phyloP scores from a whole-genome alignment of 2,888 invertebrate species.

The Belgica antarctica region DNA sequence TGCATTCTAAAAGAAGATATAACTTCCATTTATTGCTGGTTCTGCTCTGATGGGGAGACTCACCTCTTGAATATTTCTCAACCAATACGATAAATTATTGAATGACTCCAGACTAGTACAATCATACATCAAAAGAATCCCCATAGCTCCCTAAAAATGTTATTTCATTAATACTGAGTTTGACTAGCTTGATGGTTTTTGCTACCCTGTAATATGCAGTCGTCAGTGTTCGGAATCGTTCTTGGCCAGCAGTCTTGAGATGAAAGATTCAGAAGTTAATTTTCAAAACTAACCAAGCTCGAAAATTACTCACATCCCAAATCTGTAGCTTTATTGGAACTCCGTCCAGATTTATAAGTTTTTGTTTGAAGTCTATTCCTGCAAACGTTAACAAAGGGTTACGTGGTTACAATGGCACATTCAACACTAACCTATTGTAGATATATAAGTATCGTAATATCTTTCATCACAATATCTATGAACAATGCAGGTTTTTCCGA shows the following conservation, averaged over 20 bases:
- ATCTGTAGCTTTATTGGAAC: constrained; percentile 81
- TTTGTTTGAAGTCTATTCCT: constrained; percentile 89
- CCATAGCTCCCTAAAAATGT: constrained; percentile 94
- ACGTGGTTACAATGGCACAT: background rate
- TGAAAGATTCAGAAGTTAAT: constrained; percentile 34
- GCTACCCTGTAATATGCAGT: constrained; percentile 84
- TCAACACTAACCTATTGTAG: constrained; percentile 82
- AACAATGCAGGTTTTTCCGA: constrained; percentile 86
- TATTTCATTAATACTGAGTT: too few species aligned
- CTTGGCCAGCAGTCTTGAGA: constrained; percentile 42
- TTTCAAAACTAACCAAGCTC: background rate
- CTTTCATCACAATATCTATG: constrained; percentile 87
- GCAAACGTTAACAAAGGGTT: background rate
- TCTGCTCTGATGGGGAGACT: background rate
- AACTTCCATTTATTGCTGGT: background rate
- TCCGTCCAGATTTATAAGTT: constrained; percentile 82
- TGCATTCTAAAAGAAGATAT: constrained; percentile 68
- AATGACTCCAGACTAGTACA: constrained; percentile 87
- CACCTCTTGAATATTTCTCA: constrained; percentile 79
- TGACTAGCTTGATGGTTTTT: too few species aligned
- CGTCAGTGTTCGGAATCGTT: constrained; percentile 65
- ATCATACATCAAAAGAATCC: constrained; percentile 86
- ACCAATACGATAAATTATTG: constrained; percentile 85
- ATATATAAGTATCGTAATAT: constrained; percentile 87
- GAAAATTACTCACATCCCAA: constrained; percentile 53